A percentile compares a stretch with the other conserved stretches of the same genome.
Evolutionary conservation across 1,140 invertebrate genomes (phyloP).

Genomic region (Antheraea pernyi): DNA sequence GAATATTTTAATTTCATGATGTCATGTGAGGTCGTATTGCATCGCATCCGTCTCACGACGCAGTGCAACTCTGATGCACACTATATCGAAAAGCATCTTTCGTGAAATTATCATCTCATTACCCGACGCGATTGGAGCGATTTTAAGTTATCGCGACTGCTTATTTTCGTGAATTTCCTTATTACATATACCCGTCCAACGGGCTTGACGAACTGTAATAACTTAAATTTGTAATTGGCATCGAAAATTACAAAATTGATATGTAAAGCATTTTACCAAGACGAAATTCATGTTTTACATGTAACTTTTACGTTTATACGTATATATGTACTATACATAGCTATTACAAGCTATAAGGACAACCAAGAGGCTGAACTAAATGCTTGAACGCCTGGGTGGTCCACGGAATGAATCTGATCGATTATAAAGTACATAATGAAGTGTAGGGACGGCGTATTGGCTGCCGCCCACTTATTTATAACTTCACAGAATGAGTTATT

Average conservation of each 20-base stretch:
- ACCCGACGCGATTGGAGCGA: slow-evolving; percentile 30
- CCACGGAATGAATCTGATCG: slow-evolving; percentile 51
- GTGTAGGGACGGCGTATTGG: slow-evolving; percentile 29
- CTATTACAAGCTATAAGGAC: slow-evolving; percentile 20
- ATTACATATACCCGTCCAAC: slow-evolving; percentile 58
- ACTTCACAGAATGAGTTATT: slow-evolving; percentile 37
- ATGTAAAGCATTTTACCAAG: slow-evolving; percentile 21
- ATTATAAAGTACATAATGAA: slow-evolving; percentile 59
- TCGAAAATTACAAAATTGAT: slow-evolving; percentile 65
- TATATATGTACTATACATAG: neutral
- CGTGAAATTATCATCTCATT: slow-evolving; percentile 48
- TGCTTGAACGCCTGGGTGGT: slow-evolving; percentile 60
- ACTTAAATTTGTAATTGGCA: slow-evolving; percentile 61
- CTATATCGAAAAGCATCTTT: slow-evolving; percentile 26
- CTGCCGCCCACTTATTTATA: slow-evolving; percentile 37
- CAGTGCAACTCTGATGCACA: neutral
- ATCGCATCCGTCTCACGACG: neutral
- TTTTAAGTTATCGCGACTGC: slow-evolving; percentile 43
- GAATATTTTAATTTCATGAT: neutral
- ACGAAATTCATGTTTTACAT: slow-evolving; percentile 18
- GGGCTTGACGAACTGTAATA: slow-evolving; percentile 48
- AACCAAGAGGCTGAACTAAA: slow-evolving; percentile 41
- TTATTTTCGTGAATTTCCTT: slow-evolving; percentile 49
- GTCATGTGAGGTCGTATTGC: neutral
- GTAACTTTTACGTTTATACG: neutral